phyloP scores from a whole-genome alignment of 2,888 invertebrate genomes.

The Geophilus truncorum region DNA sequence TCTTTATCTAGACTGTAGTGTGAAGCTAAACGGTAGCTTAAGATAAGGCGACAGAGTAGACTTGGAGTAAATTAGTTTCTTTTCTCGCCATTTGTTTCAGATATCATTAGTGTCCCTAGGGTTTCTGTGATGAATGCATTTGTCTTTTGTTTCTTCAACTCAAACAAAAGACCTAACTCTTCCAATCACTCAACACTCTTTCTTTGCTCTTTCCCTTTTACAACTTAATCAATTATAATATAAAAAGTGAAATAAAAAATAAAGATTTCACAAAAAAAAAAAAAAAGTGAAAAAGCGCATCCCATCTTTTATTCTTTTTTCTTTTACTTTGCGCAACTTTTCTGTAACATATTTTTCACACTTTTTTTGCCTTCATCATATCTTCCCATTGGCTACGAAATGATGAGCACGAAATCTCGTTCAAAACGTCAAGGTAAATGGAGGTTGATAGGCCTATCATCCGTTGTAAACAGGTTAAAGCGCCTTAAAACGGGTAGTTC shows the following conservation, averaged over 20 bases:
- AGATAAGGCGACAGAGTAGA: slow-evolving; percentile 4
- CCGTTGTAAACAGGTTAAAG: slow-evolving; percentile 23
- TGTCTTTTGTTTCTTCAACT: slow-evolving; percentile 11
- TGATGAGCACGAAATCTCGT: slow-evolving; percentile 19
- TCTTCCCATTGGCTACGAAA: slow-evolving; percentile 16
- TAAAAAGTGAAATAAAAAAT: not conserved
- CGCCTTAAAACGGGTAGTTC: slow-evolving; percentile 12
- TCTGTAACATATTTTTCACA: not conserved
- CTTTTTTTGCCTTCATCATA: not conserved
- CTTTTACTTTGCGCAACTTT: not conserved
- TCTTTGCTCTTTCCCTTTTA: not conserved
- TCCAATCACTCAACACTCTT: not conserved
- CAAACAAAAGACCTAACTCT: not conserved
- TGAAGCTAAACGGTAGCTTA: slow-evolving; percentile 24
- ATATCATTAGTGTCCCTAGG: slow-evolving; percentile 25
- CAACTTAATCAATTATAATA: not conserved
- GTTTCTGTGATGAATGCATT: slow-evolving; percentile 20
- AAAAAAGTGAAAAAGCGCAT: not conserved
- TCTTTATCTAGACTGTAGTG: slow-evolving; percentile 12
- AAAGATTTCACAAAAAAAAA: not conserved
- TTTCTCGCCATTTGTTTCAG: slow-evolving; percentile 18
- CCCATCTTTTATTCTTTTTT: not conserved
- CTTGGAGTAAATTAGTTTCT: slow-evolving; percentile 17
- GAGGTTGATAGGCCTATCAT: slow-evolving; percentile 24
- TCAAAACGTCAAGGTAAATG: slow-evolving; percentile 23